A percentile compares a stretch with the other conserved stretches of the same genome.
These are phyloP conservation scores for Triplophysa rosa DNA, from an alignment of 2,113 vertebrate species.

Conservation along the genomic window DNA sequence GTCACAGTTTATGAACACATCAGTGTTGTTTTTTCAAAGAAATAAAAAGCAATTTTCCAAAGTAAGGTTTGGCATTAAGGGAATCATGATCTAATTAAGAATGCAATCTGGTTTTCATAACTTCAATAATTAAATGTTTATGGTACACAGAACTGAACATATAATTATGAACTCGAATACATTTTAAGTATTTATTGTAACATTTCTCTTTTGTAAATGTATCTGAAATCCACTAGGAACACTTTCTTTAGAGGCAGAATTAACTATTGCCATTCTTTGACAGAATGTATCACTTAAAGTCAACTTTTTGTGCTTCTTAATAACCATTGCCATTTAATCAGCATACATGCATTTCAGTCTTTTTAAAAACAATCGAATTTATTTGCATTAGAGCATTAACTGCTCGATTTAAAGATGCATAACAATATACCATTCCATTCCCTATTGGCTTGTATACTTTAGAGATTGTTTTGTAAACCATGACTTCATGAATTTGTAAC, in stretches of 20 bases:
- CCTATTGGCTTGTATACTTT: neutral
- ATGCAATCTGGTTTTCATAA: neutral
- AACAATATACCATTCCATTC: neutral
- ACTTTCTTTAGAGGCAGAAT: neutral
- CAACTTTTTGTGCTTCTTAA: too few relatives aligned
- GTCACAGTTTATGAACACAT: slow-evolving; percentile 28
- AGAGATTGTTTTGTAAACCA: neutral
- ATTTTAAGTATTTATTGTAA: neutral
- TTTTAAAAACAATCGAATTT: neutral
- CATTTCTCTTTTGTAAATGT: neutral
- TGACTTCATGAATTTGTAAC: slow-evolving; percentile 14
- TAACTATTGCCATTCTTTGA: neutral
- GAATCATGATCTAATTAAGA: neutral
- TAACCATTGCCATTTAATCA: neutral
- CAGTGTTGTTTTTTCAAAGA: neutral
- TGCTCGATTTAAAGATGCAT: neutral
- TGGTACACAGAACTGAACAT: neutral
- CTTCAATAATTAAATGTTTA: neutral
- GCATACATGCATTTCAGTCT: neutral
- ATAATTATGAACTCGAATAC: neutral
- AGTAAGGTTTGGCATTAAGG: too few relatives aligned
- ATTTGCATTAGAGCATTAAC: neutral
- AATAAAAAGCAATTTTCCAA: neutral
- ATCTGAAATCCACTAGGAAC: neutral
- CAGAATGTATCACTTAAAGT: too few relatives aligned